Percentiles rank a stretch among this genome's conserved stretches.
Conservation (phyloP, 2,888 invertebrate species). For the Dryadula phaetusa region DNA sequence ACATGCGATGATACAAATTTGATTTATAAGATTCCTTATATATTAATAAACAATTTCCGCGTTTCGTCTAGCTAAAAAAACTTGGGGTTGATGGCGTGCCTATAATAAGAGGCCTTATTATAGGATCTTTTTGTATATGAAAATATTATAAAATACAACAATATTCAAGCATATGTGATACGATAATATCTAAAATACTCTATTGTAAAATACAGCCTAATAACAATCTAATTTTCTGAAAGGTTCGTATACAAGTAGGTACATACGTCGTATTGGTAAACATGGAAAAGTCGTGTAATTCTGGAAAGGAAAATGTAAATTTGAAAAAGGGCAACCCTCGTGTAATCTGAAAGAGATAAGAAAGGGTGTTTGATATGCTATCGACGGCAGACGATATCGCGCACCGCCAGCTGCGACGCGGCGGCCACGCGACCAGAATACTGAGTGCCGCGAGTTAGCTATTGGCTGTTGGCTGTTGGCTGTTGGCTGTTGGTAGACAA, state of each 20-base stretch:
- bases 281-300: not conserved
- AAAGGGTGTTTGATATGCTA: constrained; percentile 26
- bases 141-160: too few relatives aligned
- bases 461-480: not conserved
- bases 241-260: not conserved
- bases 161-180: too few relatives aligned
- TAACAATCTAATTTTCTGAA: not conserved
- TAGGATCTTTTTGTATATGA: too few relatives aligned
- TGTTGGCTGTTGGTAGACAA: not conserved
- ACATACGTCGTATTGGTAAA: not conserved
- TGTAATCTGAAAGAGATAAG: constrained; percentile 10
- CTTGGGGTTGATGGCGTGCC: too few relatives aligned
- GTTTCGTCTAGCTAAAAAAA: too few relatives aligned
- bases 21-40: too few relatives aligned
- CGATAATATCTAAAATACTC: too few relatives aligned
- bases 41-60: too few relatives aligned
- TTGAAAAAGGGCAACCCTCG: not conserved
- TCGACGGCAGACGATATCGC: constrained; percentile 23
- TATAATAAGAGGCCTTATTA: too few relatives aligned
- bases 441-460: too few relatives aligned
- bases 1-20: too few relatives aligned
- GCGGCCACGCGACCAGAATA: not conserved
- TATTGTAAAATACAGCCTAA: too few relatives aligned
- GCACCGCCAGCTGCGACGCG: not conserved
- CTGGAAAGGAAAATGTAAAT: not conserved